Evolutionary conservation across 2,888 invertebrate species (phyloP), one percentile per base, ranked within the genome.

Genomic region (Netelia inedita): DNA sequence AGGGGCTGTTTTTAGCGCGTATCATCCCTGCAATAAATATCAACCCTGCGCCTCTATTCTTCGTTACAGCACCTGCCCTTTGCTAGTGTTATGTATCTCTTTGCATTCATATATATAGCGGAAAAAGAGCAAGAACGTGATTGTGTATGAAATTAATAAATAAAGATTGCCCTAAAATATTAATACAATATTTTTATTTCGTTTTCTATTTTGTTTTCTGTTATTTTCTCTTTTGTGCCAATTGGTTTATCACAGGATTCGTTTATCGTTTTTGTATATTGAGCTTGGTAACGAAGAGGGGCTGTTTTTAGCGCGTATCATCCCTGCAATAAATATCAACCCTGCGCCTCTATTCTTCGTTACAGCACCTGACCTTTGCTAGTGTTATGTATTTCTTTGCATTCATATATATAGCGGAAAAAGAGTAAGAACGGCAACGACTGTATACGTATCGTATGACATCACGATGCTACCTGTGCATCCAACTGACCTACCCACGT

Each of bases 231-330:
- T 41, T 23, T 23, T 23, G 23, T 28, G 5, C 5, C 5, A 3
- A 28, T 5, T 28, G 5, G 68, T 46, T 55, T 71, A 35, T 73
- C 59, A 46, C 73, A 61, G 68, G 59, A 74, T 68, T 81, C 68
- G 73, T 61, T 61, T 81, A 53, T 73, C 43, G 68, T 41, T 61
- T 41, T 61, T 74, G 41, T 74, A 74, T 43, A 35, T 61, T 69
- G 50, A 65, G 43, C 19, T 46, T 23, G 23, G 46, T 23, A 71
- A 59, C 11, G 65, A 14, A 16, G 1, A 10, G 46, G 35, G 14
- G 78, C 55, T 59, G 74, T 73, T 80, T 80, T 74, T 66, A 82
- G 71, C 66, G 71, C 74, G 61, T 73, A 82, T 61, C 76, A 74
- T 69, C 73, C 79, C 72, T 53, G 76, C 66, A 46, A 69, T 82